Conservation (phyloP, 2,797 vertebrate genomes). For the Cryptoprocta ferox region DNA sequence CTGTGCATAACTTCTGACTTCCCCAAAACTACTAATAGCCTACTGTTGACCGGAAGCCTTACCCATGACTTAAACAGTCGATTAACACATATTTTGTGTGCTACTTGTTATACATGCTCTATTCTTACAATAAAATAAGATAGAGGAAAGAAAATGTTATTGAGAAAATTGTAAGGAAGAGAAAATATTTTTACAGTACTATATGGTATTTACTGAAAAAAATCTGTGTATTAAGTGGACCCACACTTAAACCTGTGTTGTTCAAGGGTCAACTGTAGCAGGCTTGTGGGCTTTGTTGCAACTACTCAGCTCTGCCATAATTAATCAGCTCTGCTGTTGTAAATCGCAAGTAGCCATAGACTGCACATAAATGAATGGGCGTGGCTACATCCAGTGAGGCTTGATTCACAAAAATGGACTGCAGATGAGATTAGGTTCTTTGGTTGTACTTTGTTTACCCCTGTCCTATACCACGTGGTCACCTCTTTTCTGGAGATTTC, state of each 20-base stretch:
- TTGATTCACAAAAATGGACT: conserved; percentile 21
- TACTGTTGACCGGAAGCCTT: neutral
- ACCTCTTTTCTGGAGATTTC: conserved; percentile 2
- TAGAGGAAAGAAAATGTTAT: neutral
- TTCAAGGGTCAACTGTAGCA: neutral
- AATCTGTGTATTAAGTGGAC: neutral
- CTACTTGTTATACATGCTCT: neutral
- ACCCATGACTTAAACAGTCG: neutral
- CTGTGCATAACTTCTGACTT: neutral
- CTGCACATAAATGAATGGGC: neutral
- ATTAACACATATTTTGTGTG: neutral
- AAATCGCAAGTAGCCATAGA: conserved; percentile 2
- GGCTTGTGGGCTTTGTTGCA: neutral
- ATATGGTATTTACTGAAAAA: neutral
- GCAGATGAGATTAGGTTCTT: neutral
- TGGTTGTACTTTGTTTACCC: neutral
- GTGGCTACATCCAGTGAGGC: neutral
- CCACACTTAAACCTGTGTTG: neutral
- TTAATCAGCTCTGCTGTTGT: conserved; percentile 28
- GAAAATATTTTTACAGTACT: neutral
- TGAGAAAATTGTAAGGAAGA: neutral
- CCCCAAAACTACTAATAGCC: neutral
- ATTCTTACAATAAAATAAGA: neutral
- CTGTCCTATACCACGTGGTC: neutral
- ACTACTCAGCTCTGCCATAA: neutral